Percentiles rank a stretch among this genome's conserved stretches.
phyloP scores from a whole-genome alignment of 2,888 invertebrate genomes.

The Epistrophe grossulariae region DNA sequence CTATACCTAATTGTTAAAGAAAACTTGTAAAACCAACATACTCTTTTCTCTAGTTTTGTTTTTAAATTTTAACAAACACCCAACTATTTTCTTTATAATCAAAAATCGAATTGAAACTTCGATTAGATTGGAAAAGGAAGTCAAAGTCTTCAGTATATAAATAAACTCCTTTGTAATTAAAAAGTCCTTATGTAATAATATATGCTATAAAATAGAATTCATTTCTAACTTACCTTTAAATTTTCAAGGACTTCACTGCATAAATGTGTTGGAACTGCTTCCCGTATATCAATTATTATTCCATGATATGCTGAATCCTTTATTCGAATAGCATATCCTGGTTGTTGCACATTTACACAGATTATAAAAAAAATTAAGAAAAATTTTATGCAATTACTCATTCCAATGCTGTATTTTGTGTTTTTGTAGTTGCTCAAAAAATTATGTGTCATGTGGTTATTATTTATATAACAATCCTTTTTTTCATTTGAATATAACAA shows the following conservation, averaged over 20 bases:
- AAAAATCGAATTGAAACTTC: too few relatives aligned
- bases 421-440: neutral
- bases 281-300: slow-evolving; percentile 61
- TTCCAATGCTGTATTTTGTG: neutral
- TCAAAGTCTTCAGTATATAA: neutral
- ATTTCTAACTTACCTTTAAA: slow-evolving; percentile 48
- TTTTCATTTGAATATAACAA: neutral
- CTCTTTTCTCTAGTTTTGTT: too few relatives aligned
- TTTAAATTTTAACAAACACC: too few relatives aligned
- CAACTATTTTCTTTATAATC: too few relatives aligned
- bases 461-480: neutral
- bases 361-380: neutral
- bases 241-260: slow-evolving; percentile 52
- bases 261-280: slow-evolving; percentile 42
- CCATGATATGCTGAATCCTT: slow-evolving; percentile 58
- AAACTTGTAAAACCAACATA: too few relatives aligned
- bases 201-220: neutral
- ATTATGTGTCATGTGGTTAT: neutral
- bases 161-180: neutral
- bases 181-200: neutral
- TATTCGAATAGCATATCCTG: slow-evolving; percentile 30
- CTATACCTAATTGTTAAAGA: too few relatives aligned
- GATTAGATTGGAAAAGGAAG: too few relatives aligned
- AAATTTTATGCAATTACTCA: neutral
- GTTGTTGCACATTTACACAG: neutral